Percentiles rank a stretch among this genome's conserved stretches.
phyloP scores from a whole-genome alignment of 2,888 invertebrate genomes.

The Pterostichus madidus region DNA sequence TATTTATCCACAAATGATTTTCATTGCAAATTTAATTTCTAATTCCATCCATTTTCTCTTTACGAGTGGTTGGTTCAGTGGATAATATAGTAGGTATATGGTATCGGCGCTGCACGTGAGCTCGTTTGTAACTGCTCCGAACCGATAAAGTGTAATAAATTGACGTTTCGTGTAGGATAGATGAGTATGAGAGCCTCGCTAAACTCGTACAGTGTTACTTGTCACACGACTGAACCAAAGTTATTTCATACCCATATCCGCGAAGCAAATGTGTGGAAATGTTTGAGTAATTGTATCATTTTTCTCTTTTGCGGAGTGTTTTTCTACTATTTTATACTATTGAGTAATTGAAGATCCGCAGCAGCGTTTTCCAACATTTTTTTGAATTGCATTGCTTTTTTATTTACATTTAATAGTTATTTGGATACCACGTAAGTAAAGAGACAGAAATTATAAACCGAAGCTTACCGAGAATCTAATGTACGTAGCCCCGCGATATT shows the following conservation, averaged over 20 bases:
- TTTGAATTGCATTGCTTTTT: no score
- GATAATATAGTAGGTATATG: conserved; percentile 11
- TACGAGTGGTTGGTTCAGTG: background rate
- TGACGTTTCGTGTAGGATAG: conserved; percentile 37
- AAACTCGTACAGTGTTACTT: conserved; percentile 7
- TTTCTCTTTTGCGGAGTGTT: background rate
- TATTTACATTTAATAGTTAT: no score
- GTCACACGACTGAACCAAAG: conserved; percentile 12
- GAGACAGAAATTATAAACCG: no score
- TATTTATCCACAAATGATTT: background rate
- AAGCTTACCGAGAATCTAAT: no score
- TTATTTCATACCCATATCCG: conserved; percentile 5
- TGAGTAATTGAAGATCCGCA: no score
- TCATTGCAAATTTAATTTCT: background rate
- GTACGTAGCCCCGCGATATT: no score
- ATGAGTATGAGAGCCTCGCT: conserved; percentile 31
- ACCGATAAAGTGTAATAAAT: conserved; percentile 49
- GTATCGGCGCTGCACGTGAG: conserved; percentile 37
- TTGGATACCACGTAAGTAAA: no score
- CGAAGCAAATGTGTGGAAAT: conserved; percentile 11
- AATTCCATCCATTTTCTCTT: background rate
- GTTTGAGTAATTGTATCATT: conserved; percentile 32
- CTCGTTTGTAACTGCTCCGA: conserved; percentile 32
- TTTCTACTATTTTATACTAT: no score
- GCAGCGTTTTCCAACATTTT: no score